These are phyloP conservation scores for Channallabes apus DNA, from an alignment of 2,797 vertebrate genomes.

Conservation along the genomic window DNA sequence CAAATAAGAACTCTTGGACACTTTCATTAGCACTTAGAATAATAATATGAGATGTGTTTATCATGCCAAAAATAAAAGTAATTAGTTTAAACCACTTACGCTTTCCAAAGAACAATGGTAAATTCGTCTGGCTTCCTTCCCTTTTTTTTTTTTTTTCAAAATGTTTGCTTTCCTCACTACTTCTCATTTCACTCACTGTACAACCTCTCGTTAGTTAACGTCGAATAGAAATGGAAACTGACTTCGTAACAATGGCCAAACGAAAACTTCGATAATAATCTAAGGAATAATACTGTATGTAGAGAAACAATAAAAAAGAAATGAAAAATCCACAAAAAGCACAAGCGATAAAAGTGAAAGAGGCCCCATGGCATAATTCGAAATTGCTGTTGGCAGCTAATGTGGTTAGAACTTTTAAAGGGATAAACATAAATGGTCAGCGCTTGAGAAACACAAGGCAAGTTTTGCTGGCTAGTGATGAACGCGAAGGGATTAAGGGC, in stretches of 20 bases:
- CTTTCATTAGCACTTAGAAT: slow-evolving; percentile 50
- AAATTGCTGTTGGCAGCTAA: slow-evolving; percentile 19
- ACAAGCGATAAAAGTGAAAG: background rate
- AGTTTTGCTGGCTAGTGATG: slow-evolving; percentile 19
- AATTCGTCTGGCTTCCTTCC: background rate
- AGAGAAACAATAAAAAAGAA: background rate
- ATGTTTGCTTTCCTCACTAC: slow-evolving; percentile 20
- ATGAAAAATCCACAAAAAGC: background rate
- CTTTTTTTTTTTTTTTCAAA: background rate
- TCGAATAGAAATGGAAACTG: slow-evolving; percentile 3
- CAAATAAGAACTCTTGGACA: background rate
- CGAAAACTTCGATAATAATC: background rate
- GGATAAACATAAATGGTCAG: background rate
- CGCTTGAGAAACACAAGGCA: slow-evolving; percentile 17
- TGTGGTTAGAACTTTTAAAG: background rate
- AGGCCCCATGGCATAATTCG: background rate
- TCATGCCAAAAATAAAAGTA: background rate
- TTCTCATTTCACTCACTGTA: slow-evolving; percentile 12
- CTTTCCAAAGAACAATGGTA: background rate
- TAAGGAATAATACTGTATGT: background rate
- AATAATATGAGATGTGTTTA: background rate
- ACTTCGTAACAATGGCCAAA: slow-evolving; percentile 2
- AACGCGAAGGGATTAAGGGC: slow-evolving; percentile 30
- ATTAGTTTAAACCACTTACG: slow-evolving; percentile 2
- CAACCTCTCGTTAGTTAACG: slow-evolving; percentile 1